These are phyloP conservation scores for Porphyrio hochstetteri DNA, from an alignment of 2,113 vertebrate species.

Conservation along the genomic window DNA sequence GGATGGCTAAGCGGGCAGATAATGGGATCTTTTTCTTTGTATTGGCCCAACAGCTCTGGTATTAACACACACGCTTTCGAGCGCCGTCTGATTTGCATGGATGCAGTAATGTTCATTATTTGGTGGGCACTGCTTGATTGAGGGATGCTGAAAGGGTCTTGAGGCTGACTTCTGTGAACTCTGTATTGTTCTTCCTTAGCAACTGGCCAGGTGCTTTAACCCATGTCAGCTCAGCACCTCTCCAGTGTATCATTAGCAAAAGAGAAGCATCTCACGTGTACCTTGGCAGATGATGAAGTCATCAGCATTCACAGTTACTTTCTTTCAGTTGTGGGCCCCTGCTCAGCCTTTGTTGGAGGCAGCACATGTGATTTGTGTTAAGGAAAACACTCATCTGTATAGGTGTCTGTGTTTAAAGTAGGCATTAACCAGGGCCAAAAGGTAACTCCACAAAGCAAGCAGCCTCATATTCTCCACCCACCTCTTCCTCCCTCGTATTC, in stretches of 20 bases:
- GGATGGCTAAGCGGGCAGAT: slow-evolving; percentile 64
- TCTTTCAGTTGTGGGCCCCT: background rate
- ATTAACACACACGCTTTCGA: slow-evolving; percentile 39
- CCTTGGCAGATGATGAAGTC: slow-evolving; percentile 42
- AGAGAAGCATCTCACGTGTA: background rate
- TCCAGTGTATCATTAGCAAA: background rate
- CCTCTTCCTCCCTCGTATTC: too few relatives aligned
- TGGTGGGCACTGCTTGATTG: slow-evolving; percentile 9
- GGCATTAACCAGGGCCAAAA: background rate
- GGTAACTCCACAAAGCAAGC: background rate
- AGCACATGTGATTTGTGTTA: background rate
- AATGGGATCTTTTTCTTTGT: slow-evolving; percentile 36
- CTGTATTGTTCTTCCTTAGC: slow-evolving; percentile 9
- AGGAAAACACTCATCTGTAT: background rate
- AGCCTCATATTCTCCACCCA: background rate
- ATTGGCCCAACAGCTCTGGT: slow-evolving; percentile 61
- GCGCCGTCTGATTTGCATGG: slow-evolving; percentile 57
- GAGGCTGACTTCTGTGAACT: background rate
- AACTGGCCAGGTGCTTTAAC: slow-evolving; percentile 36
- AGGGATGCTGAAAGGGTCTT: slow-evolving; percentile 45
- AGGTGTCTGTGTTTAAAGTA: too few relatives aligned
- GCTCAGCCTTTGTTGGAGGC: background rate
- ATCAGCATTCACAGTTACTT: background rate
- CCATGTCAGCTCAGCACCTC: background rate
- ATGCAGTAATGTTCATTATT: slow-evolving; percentile 63